Evolutionary conservation across 1,140 invertebrate species (phyloP), one percentile per base, ranked within the genome.

Genomic region (Eurosta solidaginis): DNA sequence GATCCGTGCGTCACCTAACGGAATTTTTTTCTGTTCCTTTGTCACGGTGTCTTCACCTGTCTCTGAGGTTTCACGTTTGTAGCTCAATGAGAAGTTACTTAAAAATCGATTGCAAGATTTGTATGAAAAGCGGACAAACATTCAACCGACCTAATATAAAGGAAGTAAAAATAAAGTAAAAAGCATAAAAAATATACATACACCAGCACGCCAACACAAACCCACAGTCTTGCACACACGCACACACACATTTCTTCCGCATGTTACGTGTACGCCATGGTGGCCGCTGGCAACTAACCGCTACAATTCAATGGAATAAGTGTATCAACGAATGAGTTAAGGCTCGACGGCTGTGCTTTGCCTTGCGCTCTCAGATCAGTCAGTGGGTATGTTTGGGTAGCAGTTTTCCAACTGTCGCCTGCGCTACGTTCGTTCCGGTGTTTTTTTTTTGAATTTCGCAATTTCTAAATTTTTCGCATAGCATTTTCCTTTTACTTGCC

Each of bases 351-450:
- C 42, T 44, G n/a, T 12, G 14, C n/a, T 76, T 14, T 52, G n/a
- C n/a, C n/a, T n/a, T n/a, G n/a, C n/a, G n/a, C n/a, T 9, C 33
- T 20, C 33, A 40, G 36, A 42, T 9, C 59, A 42, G 22, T 68
- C 36, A n/a, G n/a, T n/a, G n/a, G 59, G 33, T n/a, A 42, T 42
- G 59, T 12, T 68, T 40, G 33, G 17, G 36, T 68, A 68, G n/a
- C n/a, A n/a, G n/a, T n/a, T n/a, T 68, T 68, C 40, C 59, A n/a
- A 20, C 59, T 40, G 59, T 22, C 36, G 59, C 59, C 27, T 63
- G 59, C 17, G 1, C 12, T n/a, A 47, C n/a, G 45, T 75, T 50
- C 74, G 25, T 50, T 75, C 74, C 74, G 47, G 47, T 75, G 29
- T 27, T 29, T 45, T 75, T 42, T 2, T 33, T 74, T 4, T 33